Evolutionary conservation across 2,888 invertebrate species (phyloP), one percentile per base, ranked within the genome.

Genomic region (Dryomyza anilis): DNA sequence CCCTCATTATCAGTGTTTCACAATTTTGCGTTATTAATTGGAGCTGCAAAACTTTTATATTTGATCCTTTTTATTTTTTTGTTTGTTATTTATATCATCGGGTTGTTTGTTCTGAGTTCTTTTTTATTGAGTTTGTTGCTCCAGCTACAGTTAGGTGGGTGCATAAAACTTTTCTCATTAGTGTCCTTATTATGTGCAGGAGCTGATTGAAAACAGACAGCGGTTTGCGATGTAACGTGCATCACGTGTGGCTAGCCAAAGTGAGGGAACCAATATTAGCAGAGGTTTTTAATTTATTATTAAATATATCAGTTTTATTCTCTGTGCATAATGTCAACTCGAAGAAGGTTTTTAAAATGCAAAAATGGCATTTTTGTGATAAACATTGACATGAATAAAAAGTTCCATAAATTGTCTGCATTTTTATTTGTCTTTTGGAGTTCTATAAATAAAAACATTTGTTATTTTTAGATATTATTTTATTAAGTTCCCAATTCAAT

Each of bases 91-190:
- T 53, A 30, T 53, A 19, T 53, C 29, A 30, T 57, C 57, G 27
- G 57, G 23, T 27, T 39, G 39, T 21, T 39, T 58, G 25, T 6
- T 16, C 23, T 25, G 16, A 21, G 10, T n/a, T 45, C 45, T 45
- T 21, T 43, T 16, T 14, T 25, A 36, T 58, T 21, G 21, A 25
- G 55, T 30, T 30, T 29, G 23, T 39, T 21, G 23, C 23, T 23
- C 39, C 12, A 21, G 30, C 12, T 19, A 33, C 33, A 25, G 19
- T 25, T 63, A 14, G 21, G 16, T 56, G 63, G 16, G 48, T 8
- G 29, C 3, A n/a, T n/a, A n/a, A 56, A 63, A 63, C n/a, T 63
- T 63, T 56, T 48, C 48, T 48, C 56, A 63, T 63, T 48, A 56
- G 48, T 56, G 57, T 63, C 63, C 16, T 63, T 46, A 56, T 43